Evolutionary conservation across 2,113 vertebrate genomes (phyloP).

Genomic region (Vidua macroura): DNA sequence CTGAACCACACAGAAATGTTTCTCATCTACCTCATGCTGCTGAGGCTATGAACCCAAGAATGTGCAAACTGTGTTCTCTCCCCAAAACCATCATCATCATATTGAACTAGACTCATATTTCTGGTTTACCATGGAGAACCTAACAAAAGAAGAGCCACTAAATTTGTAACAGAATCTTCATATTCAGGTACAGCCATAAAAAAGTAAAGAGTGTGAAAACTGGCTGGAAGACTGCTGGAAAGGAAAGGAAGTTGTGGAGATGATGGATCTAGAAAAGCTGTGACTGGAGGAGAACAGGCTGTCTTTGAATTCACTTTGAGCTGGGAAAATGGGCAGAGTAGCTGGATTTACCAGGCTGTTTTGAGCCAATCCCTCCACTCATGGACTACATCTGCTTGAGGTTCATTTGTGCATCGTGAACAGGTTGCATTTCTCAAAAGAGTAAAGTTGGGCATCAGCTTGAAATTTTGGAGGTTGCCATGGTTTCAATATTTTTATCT

Average conservation of each 20-base stretch:
- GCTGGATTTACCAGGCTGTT: background rate
- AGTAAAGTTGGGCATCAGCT: slow-evolving; percentile 3
- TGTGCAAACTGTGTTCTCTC: background rate
- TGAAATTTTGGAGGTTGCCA: slow-evolving; percentile 41
- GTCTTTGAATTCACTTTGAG: background rate
- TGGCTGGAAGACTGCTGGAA: background rate
- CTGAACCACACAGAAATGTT: background rate
- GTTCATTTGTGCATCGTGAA: background rate
- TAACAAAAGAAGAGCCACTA: background rate
- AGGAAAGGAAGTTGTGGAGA: background rate
- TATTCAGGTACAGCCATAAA: background rate
- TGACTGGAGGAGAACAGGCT: background rate
- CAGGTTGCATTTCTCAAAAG: slow-evolving; percentile 1
- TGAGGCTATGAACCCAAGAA: background rate
- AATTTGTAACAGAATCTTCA: background rate
- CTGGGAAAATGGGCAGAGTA: background rate
- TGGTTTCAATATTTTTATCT: slow-evolving; percentile 55
- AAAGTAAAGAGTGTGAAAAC: background rate
- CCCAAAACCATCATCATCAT: background rate
- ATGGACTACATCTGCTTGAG: background rate
- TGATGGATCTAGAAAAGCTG: background rate
- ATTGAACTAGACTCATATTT: background rate
- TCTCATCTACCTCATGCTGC: background rate
- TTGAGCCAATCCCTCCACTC: background rate
- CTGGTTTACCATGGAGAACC: background rate